Evolutionary conservation across 2,888 invertebrate genomes (phyloP), one percentile per base, ranked within the genome.

Genomic region (Limnephilus lunatus): DNA sequence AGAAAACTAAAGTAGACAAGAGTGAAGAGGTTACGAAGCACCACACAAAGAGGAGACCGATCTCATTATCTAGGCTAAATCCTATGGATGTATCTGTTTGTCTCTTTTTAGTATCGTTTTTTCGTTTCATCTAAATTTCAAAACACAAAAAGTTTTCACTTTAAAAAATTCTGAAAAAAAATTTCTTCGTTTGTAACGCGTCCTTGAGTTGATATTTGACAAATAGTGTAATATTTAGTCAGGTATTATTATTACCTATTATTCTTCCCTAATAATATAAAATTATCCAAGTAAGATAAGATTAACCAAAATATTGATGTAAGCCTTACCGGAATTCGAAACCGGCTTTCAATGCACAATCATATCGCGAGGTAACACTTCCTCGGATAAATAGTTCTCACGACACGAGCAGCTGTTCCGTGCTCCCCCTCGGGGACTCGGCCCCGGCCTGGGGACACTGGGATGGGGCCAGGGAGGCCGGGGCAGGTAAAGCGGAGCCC

Each of bases 321-420:
- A 68, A 68, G n/a, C 68, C n/a, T 7, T 68, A 68, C 53, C n/a
- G n/a, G 25, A 68, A 68, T 68, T 68, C 68, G 25, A 11, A 68
- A 68, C 68, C 68, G 68, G 68, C 68, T 68, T 68, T 68, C 68
- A 68, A 68, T 68, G 68, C 68, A 68, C n/a, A 68, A 68, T 68
- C 68, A 68, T 68, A 68, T 68, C 68, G 68, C 68, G 68, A 68
- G 68, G n/a, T n/a, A 68, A 68, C 68, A 68, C n/a, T 68, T 68
- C 68, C 7, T 68, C 25, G 9, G 68, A 68, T 68, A 48, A 48
- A 48, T 48, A 68, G 68, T 68, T 68, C 68, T 68, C 68, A 68
- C 68, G 68, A 68, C 68, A n/a, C 25, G 25, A 68, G 68, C 68
- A 68, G 68, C 68, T 68, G 68, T 68, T 68, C 31, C 31, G 31